Percentiles rank a stretch among this genome's conserved stretches.
These are phyloP conservation scores for Hippoglossus hippoglossus DNA, from an alignment of 2,797 vertebrate genomes.

Conservation along the genomic window DNA sequence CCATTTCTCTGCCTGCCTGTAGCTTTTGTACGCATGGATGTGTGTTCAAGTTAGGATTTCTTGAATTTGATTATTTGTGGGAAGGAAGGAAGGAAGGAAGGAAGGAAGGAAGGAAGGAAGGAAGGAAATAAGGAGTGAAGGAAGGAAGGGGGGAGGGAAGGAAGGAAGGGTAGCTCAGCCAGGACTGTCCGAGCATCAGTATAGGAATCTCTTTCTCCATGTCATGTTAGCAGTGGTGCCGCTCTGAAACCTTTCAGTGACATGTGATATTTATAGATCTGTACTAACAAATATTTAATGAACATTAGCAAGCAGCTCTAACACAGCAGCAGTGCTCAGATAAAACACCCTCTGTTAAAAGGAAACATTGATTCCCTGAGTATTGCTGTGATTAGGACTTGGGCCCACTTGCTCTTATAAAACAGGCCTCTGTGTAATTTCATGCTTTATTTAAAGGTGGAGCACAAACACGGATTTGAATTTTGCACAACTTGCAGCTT, in stretches of 20 bases:
- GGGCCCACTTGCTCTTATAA: background rate
- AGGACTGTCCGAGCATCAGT: slow-evolving; percentile 42
- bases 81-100: background rate
- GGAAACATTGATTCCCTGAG: slow-evolving; percentile 42
- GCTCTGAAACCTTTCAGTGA: slow-evolving; percentile 82
- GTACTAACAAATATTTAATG: slow-evolving; percentile 89
- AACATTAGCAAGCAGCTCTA: slow-evolving; percentile 81
- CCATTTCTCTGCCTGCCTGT: slow-evolving; percentile 2
- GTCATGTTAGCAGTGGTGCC: slow-evolving; percentile 82
- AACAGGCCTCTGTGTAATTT: background rate
- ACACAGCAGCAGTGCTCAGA: slow-evolving; percentile 62
- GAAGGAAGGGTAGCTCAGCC: background rate
- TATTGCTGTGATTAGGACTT: slow-evolving; percentile 16
- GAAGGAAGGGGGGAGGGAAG: background rate
- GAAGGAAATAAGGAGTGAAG: background rate
- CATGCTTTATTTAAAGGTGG: background rate
- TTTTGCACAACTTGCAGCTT: background rate
- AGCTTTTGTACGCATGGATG: background rate
- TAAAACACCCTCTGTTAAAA: slow-evolving; percentile 54
- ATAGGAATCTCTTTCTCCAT: slow-evolving; percentile 69
- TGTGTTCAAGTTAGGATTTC: background rate
- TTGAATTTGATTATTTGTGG: background rate
- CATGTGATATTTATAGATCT: slow-evolving; percentile 88
- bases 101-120: background rate
- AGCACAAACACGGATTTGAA: background rate